phyloP scores from a whole-genome alignment of 2,113 vertebrate species.

The Thalassarche chlororhynchos region DNA sequence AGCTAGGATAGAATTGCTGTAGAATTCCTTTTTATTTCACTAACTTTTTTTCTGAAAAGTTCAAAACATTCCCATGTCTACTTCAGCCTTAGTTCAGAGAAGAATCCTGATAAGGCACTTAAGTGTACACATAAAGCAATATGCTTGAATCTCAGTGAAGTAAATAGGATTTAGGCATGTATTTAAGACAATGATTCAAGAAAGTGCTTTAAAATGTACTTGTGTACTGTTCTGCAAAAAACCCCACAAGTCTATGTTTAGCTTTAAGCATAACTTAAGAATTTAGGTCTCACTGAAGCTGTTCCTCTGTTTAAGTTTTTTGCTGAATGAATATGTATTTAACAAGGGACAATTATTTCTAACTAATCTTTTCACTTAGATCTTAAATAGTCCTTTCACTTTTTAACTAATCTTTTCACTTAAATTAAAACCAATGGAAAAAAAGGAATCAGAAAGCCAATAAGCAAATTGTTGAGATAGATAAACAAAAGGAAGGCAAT shows the following conservation, averaged over 20 bases:
- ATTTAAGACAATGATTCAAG: background rate
- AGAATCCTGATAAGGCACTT: background rate
- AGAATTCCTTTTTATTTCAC: background rate
- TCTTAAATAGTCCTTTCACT: background rate
- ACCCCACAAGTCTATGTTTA: background rate
- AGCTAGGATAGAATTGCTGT: background rate
- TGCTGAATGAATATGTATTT: background rate
- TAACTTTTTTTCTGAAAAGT: background rate
- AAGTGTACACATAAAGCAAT: background rate
- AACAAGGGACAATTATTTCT: background rate
- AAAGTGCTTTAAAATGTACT: background rate
- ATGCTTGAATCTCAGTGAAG: background rate
- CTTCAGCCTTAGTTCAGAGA: background rate
- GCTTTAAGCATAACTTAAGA: background rate
- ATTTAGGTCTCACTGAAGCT: background rate
- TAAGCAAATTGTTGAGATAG: background rate
- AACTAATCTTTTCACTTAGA: background rate
- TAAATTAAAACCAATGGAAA: background rate
- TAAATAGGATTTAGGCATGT: background rate
- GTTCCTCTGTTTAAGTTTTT: background rate
- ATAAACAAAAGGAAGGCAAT: background rate
- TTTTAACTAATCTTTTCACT: background rate
- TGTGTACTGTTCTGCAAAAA: background rate
- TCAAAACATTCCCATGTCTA: background rate
- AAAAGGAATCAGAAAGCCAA: background rate